These are phyloP conservation scores for Leptinotarsa peninsularis DNA, from an alignment of 2,888 invertebrate species.

Conservation along the genomic window DNA sequence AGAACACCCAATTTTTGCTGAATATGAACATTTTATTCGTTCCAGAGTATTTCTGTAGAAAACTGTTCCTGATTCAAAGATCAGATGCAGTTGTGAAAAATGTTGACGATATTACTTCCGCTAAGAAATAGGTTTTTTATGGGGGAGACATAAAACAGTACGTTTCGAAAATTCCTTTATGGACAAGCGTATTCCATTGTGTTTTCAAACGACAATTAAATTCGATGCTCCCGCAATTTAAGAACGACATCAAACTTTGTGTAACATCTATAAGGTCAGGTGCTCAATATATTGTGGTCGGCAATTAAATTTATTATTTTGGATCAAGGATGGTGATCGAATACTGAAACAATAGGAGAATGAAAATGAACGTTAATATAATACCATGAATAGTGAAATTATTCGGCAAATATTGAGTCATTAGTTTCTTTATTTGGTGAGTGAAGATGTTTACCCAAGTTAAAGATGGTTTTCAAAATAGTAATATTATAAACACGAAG, in stretches of 20 bases:
- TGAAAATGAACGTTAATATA: constrained; percentile 7
- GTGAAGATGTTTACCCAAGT: neutral
- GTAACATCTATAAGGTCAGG: constrained; percentile 1
- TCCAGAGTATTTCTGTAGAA: no score
- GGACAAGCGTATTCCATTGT: neutral
- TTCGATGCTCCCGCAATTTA: neutral
- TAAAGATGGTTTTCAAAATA: neutral
- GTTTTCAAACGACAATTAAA: neutral
- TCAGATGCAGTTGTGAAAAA: no score
- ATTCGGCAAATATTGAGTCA: constrained; percentile 3
- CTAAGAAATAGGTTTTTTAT: neutral
- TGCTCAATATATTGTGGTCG: neutral
- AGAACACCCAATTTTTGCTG: no score
- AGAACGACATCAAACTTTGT: neutral
- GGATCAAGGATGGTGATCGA: constrained; percentile 15
- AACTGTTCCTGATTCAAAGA: no score
- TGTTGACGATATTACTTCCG: neutral
- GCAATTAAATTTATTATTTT: constrained; percentile 4
- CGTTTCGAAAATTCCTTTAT: no score
- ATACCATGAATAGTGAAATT: neutral
- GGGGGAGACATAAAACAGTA: no score
- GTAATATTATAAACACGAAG: no score
- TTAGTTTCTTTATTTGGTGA: neutral
- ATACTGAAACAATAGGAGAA: constrained; percentile 9
- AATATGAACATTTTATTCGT: no score